Conservation (phyloP, 2,113 vertebrate species). For the Rhodinocichla rosea region DNA sequence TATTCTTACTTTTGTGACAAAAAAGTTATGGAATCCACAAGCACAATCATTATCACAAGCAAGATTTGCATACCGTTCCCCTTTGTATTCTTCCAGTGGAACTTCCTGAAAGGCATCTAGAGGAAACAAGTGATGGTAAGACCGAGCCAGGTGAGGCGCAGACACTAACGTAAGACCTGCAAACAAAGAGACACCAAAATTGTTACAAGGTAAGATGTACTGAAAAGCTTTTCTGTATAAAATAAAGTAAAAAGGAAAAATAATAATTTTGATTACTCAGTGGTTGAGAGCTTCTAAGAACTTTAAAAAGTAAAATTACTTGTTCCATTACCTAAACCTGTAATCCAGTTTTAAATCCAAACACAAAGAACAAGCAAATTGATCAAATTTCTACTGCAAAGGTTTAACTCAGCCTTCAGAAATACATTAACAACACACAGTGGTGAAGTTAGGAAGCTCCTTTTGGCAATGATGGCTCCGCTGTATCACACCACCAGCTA, state of each 20-base stretch:
- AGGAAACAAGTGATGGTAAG: conserved; percentile 98
- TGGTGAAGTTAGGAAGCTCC: background rate
- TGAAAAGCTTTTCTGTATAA: background rate
- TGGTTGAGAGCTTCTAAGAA: background rate
- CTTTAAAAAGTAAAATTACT: background rate
- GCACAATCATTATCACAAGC: background rate
- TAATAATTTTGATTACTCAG: background rate
- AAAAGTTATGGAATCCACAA: background rate
- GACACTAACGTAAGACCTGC: conserved; percentile 93
- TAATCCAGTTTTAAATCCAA: background rate
- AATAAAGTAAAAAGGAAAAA: background rate
- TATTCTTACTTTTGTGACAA: background rate
- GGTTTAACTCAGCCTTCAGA: background rate
- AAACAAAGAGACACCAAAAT: background rate
- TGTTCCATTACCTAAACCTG: background rate
- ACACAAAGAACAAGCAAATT: background rate
- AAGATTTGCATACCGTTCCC: conserved; percentile 75
- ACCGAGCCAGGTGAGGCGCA: conserved; percentile 93
- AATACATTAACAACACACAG: background rate
- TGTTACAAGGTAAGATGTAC: background rate
- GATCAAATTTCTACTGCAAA: background rate
- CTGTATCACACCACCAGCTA: background rate
- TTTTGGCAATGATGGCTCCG: background rate
- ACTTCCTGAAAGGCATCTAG: conserved; percentile 86
- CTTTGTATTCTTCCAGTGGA: conserved; percentile 71